phyloP scores from a whole-genome alignment of 2,797 vertebrate genomes.

The Acropternis orthonyx region DNA sequence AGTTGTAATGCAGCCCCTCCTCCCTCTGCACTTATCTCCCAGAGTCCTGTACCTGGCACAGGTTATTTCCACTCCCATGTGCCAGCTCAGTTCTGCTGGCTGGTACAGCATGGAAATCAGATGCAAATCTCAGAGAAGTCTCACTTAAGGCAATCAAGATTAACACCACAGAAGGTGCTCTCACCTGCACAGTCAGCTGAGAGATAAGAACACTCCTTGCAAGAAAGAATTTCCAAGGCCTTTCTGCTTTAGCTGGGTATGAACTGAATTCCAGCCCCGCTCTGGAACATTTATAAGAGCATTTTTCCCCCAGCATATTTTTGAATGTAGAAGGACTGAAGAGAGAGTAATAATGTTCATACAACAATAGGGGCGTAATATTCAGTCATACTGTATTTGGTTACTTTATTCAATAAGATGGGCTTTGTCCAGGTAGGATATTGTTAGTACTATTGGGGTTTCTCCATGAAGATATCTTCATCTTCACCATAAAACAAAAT shows the following conservation, averaged over 20 bases:
- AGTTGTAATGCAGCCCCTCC: background rate
- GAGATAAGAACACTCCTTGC: background rate
- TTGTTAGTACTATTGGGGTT: background rate
- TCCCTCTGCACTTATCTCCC: background rate
- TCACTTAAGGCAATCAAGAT: rapidly evolving
- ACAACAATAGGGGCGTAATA: background rate
- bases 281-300: background rate
- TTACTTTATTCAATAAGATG: background rate
- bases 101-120: background rate
- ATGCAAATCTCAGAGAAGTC: background rate
- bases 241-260: background rate
- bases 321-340: background rate
- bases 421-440: background rate
- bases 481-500: background rate
- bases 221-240: background rate
- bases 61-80: background rate
- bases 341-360: background rate
- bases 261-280: background rate
- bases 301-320: background rate
- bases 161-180: background rate
- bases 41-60: background rate
- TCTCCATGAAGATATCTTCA: background rate
- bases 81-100: background rate
- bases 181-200: background rate
- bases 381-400: background rate